Conservation (phyloP, 2,797 vertebrate species). For the Enoplosus armatus region DNA sequence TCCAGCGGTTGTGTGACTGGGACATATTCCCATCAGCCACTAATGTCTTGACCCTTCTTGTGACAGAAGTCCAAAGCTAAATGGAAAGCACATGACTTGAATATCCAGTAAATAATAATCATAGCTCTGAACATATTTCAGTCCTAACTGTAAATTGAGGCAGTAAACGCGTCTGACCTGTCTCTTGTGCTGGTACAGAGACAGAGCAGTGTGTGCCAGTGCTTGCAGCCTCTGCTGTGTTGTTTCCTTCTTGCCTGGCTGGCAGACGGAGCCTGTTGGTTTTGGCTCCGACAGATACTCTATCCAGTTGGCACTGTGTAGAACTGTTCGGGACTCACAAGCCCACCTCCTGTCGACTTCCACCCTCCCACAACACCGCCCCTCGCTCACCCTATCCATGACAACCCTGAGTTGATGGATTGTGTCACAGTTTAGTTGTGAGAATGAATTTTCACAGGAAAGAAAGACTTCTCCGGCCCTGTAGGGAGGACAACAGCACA, state of each 20-base stretch:
- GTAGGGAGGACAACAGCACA: not conserved
- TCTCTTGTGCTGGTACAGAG: constrained; percentile 24
- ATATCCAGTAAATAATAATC: constrained; percentile 8
- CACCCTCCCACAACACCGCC: constrained; percentile 58
- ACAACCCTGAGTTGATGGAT: constrained; percentile 43
- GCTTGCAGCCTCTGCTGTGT: constrained; percentile 51
- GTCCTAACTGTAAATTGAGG: constrained; percentile 23
- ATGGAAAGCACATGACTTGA: not conserved
- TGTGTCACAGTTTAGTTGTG: constrained; percentile 54
- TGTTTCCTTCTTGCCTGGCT: constrained; percentile 68
- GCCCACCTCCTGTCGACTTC: constrained; percentile 65
- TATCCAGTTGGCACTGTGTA: constrained; percentile 67
- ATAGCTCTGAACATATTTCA: constrained; percentile 1
- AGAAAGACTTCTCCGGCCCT: not conserved
- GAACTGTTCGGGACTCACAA: constrained; percentile 65
- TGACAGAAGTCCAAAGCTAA: not conserved
- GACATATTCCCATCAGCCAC: constrained; percentile 2
- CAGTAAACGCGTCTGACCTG: constrained; percentile 31
- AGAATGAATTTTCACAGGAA: constrained; percentile 30
- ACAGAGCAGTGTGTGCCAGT: constrained; percentile 34
- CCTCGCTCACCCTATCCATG: constrained; percentile 59
- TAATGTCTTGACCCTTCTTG: constrained; percentile 2
- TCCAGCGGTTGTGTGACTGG: not conserved
- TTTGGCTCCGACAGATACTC: constrained; percentile 73
- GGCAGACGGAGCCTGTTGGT: constrained; percentile 73